Conservation (phyloP, 2,888 invertebrate species). For the Hyles lineata region DNA sequence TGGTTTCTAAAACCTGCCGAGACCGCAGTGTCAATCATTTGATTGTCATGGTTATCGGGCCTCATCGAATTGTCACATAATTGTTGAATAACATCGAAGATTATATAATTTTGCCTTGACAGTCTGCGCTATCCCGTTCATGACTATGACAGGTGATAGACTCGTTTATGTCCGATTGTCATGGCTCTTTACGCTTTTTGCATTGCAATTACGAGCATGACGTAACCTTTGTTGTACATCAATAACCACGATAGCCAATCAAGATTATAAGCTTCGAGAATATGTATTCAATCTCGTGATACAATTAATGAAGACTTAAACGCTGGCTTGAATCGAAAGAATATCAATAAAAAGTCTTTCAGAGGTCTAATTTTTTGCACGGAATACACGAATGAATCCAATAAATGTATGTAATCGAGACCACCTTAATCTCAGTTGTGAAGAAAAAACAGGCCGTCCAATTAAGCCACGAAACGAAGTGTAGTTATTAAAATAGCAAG, state of each 20-base stretch:
- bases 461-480: slow-evolving; percentile 68
- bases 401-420: slow-evolving; percentile 55
- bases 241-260: slow-evolving; percentile 12
- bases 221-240: slow-evolving; percentile 47
- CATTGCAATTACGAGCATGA: slow-evolving; percentile 51
- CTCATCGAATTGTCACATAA: slow-evolving; percentile 64
- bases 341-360: slow-evolving; percentile 1
- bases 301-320: background rate
- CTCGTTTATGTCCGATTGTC: slow-evolving; percentile 50
- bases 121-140: slow-evolving; percentile 51
- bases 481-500: slow-evolving; percentile 58
- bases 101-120: slow-evolving; percentile 57
- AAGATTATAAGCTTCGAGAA: slow-evolving; percentile 20
- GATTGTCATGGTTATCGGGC: slow-evolving; percentile 57
- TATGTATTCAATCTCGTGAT: background rate
- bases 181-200: slow-evolving; percentile 46
- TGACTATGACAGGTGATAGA: slow-evolving; percentile 54
- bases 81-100: slow-evolving; percentile 64
- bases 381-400: slow-evolving; percentile 44
- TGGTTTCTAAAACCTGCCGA: slow-evolving; percentile 45
- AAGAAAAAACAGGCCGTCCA: slow-evolving; percentile 64
- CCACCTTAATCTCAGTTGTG: slow-evolving; percentile 57
- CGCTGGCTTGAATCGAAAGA: background rate
- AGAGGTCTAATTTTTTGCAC: slow-evolving; percentile 12
- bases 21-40: slow-evolving; percentile 48